Evolutionary conservation across 2,888 invertebrate species (phyloP).

Genomic region (Plemyria rubiginata): DNA sequence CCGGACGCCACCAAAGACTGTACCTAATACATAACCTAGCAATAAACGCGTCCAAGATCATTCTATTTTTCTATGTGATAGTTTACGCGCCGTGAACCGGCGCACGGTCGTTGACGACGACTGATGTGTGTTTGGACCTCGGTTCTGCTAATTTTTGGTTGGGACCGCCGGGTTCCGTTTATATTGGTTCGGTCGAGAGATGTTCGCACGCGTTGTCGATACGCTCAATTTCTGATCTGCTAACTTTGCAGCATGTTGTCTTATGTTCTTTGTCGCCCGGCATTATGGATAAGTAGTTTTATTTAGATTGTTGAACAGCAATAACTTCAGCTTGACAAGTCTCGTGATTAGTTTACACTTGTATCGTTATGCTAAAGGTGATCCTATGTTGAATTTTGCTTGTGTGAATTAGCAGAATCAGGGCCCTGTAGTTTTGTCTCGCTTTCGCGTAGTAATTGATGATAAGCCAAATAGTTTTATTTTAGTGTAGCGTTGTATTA

Average conservation of each 20-base stretch:
- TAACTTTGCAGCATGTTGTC: conserved; percentile 29
- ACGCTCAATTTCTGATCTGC: conserved; percentile 34
- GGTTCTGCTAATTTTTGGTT: conserved; percentile 46
- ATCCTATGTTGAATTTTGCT: conserved; percentile 34
- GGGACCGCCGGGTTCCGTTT: conserved; percentile 32
- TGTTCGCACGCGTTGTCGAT: conserved; percentile 37
- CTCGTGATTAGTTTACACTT: conserved; percentile 22
- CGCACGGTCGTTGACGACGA: conserved; percentile 43
- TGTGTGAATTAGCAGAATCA: conserved; percentile 45
- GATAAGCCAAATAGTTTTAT: conserved; percentile 68
- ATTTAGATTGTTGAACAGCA: conserved; percentile 19
- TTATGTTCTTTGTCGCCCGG: conserved; percentile 24
- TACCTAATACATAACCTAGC: conserved; percentile 71
- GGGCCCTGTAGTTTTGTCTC: conserved; percentile 51
- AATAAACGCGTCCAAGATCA: conserved; percentile 68
- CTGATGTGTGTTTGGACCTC: conserved; percentile 46
- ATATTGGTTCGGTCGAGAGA: conserved; percentile 30
- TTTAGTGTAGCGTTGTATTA: conserved; percentile 60
- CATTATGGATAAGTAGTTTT: conserved; percentile 20
- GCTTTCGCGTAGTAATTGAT: conserved; percentile 62
- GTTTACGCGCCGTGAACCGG: conserved; percentile 45
- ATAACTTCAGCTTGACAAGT: conserved; percentile 23
- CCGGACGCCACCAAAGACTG: conserved; percentile 79
- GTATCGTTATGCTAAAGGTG: conserved; percentile 27
- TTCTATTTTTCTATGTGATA: conserved; percentile 77